Evolutionary conservation across 2,113 vertebrate genomes (phyloP), one percentile per base, ranked within the genome.

Genomic region (Oriolus oriolus): DNA sequence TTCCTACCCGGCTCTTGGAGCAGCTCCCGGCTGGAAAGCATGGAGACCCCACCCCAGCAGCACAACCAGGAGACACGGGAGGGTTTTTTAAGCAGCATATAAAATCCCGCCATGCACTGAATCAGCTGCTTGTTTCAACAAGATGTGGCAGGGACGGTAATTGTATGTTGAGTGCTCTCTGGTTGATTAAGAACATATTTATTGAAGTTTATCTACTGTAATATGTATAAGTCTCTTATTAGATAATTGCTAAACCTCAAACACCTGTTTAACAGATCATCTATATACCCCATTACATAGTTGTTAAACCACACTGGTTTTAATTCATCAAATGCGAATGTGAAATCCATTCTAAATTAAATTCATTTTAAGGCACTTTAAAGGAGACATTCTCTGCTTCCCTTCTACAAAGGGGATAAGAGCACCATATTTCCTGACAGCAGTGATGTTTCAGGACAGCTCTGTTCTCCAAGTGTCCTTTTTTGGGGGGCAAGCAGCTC

Each of bases 141-240:
- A 85, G 95, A 96, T 66, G 93, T 93, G 94, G 94, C 94, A 83
- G 93, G 95, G 95, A 90, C 1, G 73, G 93, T 96, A 96, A 96
- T 97, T 97, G 95, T 96, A 81, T 90, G 93, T 93, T 96, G 95
- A 94, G 96, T 94, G 95, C 95, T 97, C 95, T 95, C 95, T 0
- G 85, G 90, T 82, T 96, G 95, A 97, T 96, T 97, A 97, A 96
- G 96, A 96, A 97, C 96, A 95, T 96, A 97, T 97, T 96, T 97
- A 97, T 95, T 96, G 96, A 96, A 96, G 95, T 97, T 97, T 96
- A 96, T 96, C 95, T 96, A 75, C 95, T 96, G 93, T 95, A 97
- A 97, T 96, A 94, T 97, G 96, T 89, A 96, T 94, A 96, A 97
- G 95, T 96, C 96, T 95, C 95, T 95, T 97, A 97, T 97, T 97